Base-by-base conservation (phyloP, 2,888 invertebrate species). In the Agrilus mali region DNA sequence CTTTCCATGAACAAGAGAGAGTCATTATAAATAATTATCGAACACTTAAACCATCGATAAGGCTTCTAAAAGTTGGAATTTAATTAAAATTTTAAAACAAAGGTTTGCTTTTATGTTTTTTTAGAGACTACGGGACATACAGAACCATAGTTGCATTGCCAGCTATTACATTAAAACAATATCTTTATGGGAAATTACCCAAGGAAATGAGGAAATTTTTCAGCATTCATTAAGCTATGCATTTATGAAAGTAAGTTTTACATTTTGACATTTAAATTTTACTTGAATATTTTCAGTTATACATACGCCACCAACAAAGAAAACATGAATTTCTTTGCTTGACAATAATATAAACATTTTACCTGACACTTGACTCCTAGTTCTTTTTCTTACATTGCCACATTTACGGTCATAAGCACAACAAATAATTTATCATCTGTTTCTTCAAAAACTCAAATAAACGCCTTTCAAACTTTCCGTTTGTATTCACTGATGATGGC, bases 151-250 rank as follows among this genome's bases (percentile, higher is more conserved):
- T 3, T 43, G 38, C 3, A 60, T 71, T 14, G 61, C 66, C 1
- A 72, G 71, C 44, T 71, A 72, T 50, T 70, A 60, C 42, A 66
- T 72, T 15, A 71, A 72, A 55, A 71, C 69, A 0, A 47, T 71
- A 16, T 66, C 63, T 45, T 52, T 69, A 7, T 61, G 66, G 57
- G 58, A 64, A 51, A 41, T 62, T 5, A 55, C 58, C 35, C 45
- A 51, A 10, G 36, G 51, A 12, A 37, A 40, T 7, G 31, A 32
- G 5, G 55, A 60, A 32, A 61, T 60, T 58, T 43, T 37, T 10
- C 49, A 53, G 17, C 49, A 49, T 27, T 46, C 60, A 36, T 46
- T 59, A 17, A 58, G 60, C 43, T 51, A 47, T 34, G 55, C 60
- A 7, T 63, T 61, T 40, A 59, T 65, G 54, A 47, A 44, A 46